A percentile compares a stretch with the other conserved stretches of the same genome.
phyloP scores from a whole-genome alignment of 2,797 vertebrate genomes.

The Phyllotis vaccarum region DNA sequence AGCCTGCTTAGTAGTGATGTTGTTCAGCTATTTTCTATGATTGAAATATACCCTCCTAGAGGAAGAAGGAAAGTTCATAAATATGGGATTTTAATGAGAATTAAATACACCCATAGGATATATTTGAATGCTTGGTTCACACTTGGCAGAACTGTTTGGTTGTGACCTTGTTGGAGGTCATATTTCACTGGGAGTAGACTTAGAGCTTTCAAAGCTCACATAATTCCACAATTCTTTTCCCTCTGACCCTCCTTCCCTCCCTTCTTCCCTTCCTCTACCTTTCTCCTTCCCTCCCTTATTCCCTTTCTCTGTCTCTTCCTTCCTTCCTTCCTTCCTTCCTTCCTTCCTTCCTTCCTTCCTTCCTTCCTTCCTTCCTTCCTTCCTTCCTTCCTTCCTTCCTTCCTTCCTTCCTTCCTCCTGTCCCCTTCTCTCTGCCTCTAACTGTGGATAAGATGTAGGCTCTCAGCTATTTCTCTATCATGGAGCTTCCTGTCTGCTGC shows the following conservation, averaged over 20 bases:
- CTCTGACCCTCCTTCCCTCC: not conserved
- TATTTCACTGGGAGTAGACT: not conserved
- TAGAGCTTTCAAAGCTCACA: not conserved
- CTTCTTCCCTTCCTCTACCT: not conserved
- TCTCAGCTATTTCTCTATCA: not conserved
- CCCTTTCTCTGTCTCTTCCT: not conserved
- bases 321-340: no score
- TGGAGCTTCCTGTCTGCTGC: not conserved
- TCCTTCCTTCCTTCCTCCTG: not conserved
- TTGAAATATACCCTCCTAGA: not conserved
- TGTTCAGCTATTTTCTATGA: not conserved
- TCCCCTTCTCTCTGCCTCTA: not conserved
- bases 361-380: not conserved
- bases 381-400: no score
- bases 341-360: no score
- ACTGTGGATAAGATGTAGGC: not conserved
- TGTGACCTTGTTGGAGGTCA: not conserved
- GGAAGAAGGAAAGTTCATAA: not conserved
- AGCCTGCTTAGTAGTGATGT: not conserved
- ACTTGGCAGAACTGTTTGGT: not conserved
- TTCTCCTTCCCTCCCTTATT: no score
- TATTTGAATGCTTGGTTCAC: not conserved
- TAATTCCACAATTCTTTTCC: not conserved
- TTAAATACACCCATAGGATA: not conserved
- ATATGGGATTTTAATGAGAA: not conserved